Base-by-base conservation (phyloP, 2,113 vertebrate species). In the Peromyscus californicus region DNA sequence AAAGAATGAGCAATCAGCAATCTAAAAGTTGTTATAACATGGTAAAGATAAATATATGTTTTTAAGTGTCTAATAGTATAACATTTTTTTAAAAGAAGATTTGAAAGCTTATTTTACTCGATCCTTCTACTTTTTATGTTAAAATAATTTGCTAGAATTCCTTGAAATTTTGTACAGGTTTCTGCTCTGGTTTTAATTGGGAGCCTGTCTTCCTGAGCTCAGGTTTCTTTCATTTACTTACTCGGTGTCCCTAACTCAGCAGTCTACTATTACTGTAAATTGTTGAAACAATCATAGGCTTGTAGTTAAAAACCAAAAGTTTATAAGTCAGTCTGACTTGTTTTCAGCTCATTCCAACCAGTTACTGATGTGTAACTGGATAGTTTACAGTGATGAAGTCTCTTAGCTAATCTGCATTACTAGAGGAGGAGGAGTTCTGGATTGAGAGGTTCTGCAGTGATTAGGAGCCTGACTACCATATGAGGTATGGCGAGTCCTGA, bases 71-170 rank as follows among this genome's bases (percentile, higher is more conserved):
- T 92, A 87, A 13, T 82, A 59, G 19, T 57, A 90, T 10, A 31
- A 19, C 84, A 22, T n/a, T 39, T 88, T 88, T 70, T 90, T 19
- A 2, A 89, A 86, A 74, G 39, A 31, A 91, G 26, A 90, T 86
- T 76, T 91, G 21, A 76, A 93, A 76, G 45, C 82, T 93, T 95
- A 65, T 86, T 97, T 88, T 84, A 93, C 61, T 95, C 24, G 5
- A 16, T 82, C 83, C 31, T 94, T 94, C 10, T 39, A 9, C 45
- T 86, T 82, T 89, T 91, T 89, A 22, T 89, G 19, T 85, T 89
- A 80, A 95, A 89, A 78, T 94, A 59, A 17, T 96, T 94, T 90
- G 86, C 82, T 95, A 89, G 42, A 97, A 85, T 92, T 42, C 22
- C 90, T 92, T 61, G 33, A 74, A 83, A 70, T 89, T 95, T 93